Evolutionary conservation across 2,113 vertebrate genomes (phyloP).

Genomic region (Anas platyrhynchos): DNA sequence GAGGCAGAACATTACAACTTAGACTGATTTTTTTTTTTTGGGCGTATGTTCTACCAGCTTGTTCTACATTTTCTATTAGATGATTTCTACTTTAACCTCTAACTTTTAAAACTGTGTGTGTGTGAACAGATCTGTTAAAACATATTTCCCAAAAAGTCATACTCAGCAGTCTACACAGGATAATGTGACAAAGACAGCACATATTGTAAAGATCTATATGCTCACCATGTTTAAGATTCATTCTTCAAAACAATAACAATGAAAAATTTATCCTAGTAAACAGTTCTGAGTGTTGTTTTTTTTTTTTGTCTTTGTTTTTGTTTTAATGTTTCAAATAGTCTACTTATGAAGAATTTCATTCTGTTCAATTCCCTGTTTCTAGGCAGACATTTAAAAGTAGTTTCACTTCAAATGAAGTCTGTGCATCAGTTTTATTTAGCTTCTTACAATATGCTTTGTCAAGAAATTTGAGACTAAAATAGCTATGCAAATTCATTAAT

Average conservation of each 20-base stretch:
- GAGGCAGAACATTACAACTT: neutral
- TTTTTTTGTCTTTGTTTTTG: neutral
- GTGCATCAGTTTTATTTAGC: constrained; percentile 26
- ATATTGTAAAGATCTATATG: neutral
- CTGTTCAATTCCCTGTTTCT: neutral
- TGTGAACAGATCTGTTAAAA: neutral
- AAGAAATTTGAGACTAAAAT: constrained; percentile 63
- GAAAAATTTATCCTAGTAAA: rapidly evolving
- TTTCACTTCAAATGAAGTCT: neutral
- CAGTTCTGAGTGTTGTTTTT: neutral
- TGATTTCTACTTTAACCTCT: neutral
- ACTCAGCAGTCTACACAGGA: neutral
- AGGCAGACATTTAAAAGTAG: neutral
- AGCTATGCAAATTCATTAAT: constrained; percentile 78
- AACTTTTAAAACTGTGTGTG: neutral
- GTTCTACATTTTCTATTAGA: neutral
- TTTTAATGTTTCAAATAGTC: neutral
- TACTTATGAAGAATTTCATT: neutral
- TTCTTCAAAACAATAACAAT: neutral
- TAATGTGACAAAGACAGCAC: neutral
- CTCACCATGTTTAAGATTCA: neutral
- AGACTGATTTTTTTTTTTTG: neutral
- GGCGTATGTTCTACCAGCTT: neutral
- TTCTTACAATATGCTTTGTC: constrained; percentile 22
- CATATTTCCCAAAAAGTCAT: neutral